Conservation (phyloP, 2,888 invertebrate genomes). For the Griposia aprilina region DNA sequence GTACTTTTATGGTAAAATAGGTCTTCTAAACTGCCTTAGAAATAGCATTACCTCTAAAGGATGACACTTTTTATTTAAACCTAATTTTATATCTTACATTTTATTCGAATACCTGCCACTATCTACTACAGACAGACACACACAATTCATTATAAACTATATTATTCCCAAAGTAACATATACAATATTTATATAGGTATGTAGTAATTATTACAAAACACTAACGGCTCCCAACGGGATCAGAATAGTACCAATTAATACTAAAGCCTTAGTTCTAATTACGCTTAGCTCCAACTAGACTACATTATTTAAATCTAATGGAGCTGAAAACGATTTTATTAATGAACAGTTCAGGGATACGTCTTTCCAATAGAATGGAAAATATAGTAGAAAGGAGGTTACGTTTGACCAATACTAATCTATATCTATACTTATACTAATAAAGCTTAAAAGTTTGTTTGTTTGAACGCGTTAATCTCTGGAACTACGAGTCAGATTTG, state of each 20-base stretch:
- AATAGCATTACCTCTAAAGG: background rate
- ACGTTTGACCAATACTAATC: background rate
- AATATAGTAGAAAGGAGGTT: background rate
- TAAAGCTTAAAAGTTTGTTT: no score
- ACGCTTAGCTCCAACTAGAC: conserved; percentile 11
- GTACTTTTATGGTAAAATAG: background rate
- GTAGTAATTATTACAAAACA: conserved; percentile 24
- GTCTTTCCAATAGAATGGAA: background rate
- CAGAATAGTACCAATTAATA: conserved; percentile 32
- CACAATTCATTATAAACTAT: background rate
- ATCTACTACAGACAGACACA: background rate
- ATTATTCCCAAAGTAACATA: background rate
- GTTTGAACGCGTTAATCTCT: no score
- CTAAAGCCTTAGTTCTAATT: conserved; percentile 29
- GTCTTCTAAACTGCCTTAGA: background rate
- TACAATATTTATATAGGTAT: background rate
- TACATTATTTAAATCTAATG: conserved; percentile 29
- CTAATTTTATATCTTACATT: no score
- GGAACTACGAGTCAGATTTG: no score
- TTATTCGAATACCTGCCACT: background rate
- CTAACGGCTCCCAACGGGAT: conserved; percentile 29
- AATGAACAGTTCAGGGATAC: background rate
- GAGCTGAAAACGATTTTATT: conserved; percentile 23
- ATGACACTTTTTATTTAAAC: no score
- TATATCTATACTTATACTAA: no score